These are phyloP conservation scores for Neopelma chrysocephalum DNA, from an alignment of 2,797 vertebrate species.

Conservation along the genomic window DNA sequence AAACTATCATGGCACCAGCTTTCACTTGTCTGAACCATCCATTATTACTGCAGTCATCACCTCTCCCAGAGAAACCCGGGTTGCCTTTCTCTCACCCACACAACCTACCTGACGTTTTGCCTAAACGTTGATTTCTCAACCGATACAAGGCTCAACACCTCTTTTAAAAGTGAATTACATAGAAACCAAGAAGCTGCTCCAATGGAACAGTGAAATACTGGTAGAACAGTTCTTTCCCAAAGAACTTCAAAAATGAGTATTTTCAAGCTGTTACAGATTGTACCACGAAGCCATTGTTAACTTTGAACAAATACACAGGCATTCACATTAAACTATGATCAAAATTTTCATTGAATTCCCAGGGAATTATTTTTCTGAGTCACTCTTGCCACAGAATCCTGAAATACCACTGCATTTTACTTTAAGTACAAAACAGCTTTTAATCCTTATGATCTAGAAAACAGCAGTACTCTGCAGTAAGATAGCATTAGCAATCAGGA, in stretches of 20 bases:
- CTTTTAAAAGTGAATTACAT: neutral
- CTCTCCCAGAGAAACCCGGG: neutral
- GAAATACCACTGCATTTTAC: neutral
- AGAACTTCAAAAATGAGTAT: neutral
- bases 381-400: neutral
- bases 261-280: neutral
- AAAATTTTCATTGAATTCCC: neutral
- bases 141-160: neutral
- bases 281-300: neutral
- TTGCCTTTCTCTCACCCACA: neutral
- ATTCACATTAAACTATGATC: neutral
- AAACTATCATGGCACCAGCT: conserved; percentile 25
- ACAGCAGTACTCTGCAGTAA: neutral
- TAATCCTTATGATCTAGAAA: conserved; percentile 2
- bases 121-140: neutral
- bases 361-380: neutral
- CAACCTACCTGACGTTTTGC: neutral
- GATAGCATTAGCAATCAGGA: neutral
- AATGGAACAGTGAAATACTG: neutral
- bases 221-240: neutral
- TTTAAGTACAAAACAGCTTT: conserved; percentile 7
- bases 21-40: conserved; percentile 38
- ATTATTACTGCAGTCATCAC: neutral
- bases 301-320: neutral
- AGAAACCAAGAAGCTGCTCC: neutral